phyloP scores from a whole-genome alignment of 1,140 invertebrate species.

The Brachystomella parvula region DNA sequence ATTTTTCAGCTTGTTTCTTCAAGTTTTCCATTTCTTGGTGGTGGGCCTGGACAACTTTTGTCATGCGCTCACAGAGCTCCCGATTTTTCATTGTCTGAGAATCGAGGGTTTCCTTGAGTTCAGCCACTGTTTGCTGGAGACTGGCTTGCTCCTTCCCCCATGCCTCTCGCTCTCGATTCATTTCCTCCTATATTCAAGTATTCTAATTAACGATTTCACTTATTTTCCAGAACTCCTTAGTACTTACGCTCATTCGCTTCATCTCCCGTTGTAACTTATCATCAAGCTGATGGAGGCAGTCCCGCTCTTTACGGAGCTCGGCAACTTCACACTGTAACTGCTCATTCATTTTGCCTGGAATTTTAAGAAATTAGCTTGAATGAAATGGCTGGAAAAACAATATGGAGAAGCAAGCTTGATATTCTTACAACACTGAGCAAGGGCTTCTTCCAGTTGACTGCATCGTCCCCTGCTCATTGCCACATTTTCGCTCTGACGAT shows the following conservation, averaged over 20 bases:
- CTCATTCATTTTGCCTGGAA: constrained; percentile 16
- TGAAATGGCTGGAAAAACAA: neutral
- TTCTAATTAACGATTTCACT: neutral
- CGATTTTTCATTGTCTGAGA: constrained; percentile 19
- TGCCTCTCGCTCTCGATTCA: neutral
- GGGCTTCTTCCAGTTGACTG: constrained; percentile 26
- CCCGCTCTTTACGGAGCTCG: constrained; percentile 1
- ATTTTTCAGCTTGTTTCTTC: constrained; percentile 17
- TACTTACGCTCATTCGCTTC: no score
- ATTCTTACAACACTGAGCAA: constrained; percentile 25
- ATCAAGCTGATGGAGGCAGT: no score
- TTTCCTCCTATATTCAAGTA: constrained; percentile 8
- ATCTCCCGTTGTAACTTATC: no score
- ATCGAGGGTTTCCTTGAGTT: constrained; percentile 9
- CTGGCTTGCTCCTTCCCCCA: neutral
- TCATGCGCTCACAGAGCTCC: constrained; percentile 28
- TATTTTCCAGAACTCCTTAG: neutral
- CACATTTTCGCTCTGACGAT: neutral
- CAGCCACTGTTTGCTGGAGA: neutral
- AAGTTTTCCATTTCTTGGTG: constrained; percentile 30
- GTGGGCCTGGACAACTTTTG: constrained; percentile 21
- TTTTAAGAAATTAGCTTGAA: neutral
- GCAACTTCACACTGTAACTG: constrained; percentile 18
- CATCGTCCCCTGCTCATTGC: neutral
- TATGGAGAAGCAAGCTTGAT: neutral